Percentiles rank a stretch among this genome's conserved stretches.
Evolutionary conservation across 2,888 invertebrate species (phyloP).

Genomic region (Drosophila trichaetosa): DNA sequence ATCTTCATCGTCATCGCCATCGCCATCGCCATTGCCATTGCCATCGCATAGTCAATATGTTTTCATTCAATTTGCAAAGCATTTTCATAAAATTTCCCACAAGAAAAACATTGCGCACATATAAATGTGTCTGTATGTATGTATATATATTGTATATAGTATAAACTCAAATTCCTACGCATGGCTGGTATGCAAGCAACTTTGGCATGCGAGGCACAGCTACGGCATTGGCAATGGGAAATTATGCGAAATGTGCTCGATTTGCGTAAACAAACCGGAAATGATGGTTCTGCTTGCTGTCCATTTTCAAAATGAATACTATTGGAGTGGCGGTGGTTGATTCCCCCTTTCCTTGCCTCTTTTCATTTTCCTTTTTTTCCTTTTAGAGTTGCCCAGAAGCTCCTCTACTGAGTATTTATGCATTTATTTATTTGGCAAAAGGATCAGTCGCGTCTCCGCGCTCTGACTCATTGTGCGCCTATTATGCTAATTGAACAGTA

Average conservation of each 20-base stretch:
- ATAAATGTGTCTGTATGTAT: conserved; percentile 47
- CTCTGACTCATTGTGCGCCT: conserved; percentile 66
- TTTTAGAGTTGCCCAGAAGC: conserved; percentile 3
- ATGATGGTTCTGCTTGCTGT: conserved; percentile 75
- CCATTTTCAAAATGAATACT: conserved; percentile 69
- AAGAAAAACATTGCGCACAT: conserved; percentile 78
- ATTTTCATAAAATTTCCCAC: conserved; percentile 81
- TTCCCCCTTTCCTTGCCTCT: not conserved
- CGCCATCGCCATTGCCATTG: conserved; percentile 45
- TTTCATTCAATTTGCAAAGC: conserved; percentile 82
- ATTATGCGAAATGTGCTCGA: conserved; percentile 82
- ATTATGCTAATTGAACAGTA: conserved; percentile 84
- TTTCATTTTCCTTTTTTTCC: not conserved
- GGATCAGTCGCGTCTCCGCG: conserved; percentile 71
- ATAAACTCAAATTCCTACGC: conserved; percentile 31
- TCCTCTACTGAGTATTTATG: conserved; percentile 68
- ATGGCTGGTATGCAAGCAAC: conserved; percentile 52
- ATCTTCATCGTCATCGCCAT: conserved; percentile 54
- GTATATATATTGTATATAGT: conserved; percentile 6
- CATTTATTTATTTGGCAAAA: conserved; percentile 79
- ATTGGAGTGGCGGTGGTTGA: conserved; percentile 10
- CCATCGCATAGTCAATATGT: conserved; percentile 81
- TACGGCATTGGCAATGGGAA: conserved; percentile 74
- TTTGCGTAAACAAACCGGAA: conserved; percentile 83
- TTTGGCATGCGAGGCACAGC: conserved; percentile 73